These are phyloP conservation scores for Cacatua alba DNA, from an alignment of 2,113 vertebrate species.

Conservation along the genomic window DNA sequence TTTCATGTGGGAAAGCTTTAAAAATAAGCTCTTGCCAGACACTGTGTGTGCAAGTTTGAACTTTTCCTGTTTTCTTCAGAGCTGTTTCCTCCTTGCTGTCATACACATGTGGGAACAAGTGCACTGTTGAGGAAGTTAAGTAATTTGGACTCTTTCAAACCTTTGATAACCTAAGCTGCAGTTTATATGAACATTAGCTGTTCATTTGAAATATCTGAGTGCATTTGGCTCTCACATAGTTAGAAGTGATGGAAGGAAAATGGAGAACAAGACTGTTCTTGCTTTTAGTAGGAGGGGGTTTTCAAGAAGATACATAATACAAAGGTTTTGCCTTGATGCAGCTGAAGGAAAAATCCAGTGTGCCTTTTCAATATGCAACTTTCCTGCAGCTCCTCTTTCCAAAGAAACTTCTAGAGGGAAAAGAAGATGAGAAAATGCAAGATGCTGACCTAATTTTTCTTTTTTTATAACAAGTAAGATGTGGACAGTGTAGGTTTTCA, in stretches of 20 bases:
- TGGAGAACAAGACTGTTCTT: background rate
- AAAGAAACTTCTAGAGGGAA: background rate
- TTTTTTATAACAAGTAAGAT: background rate
- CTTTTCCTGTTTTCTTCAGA: conserved; percentile 46
- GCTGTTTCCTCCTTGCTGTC: conserved; percentile 25
- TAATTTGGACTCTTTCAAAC: background rate
- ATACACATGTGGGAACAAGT: conserved; percentile 18
- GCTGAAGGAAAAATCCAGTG: background rate
- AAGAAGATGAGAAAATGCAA: background rate
- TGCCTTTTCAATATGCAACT: background rate
- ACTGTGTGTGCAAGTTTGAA: conserved; percentile 10
- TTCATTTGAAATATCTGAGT: background rate
- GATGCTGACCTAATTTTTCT: background rate
- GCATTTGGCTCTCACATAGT: background rate
- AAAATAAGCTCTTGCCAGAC: background rate
- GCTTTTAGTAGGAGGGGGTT: background rate
- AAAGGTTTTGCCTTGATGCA: background rate
- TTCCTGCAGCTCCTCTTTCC: background rate
- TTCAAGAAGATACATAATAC: background rate
- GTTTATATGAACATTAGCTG: background rate
- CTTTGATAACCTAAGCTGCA: conserved; percentile 25
- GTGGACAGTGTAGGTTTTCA: background rate
- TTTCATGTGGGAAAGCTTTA: conserved; percentile 52
- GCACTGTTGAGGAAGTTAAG: background rate
- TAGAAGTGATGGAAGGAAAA: background rate